These are phyloP conservation scores for Ficedula albicollis DNA, from an alignment of 2,797 vertebrate species.

Conservation along the genomic window DNA sequence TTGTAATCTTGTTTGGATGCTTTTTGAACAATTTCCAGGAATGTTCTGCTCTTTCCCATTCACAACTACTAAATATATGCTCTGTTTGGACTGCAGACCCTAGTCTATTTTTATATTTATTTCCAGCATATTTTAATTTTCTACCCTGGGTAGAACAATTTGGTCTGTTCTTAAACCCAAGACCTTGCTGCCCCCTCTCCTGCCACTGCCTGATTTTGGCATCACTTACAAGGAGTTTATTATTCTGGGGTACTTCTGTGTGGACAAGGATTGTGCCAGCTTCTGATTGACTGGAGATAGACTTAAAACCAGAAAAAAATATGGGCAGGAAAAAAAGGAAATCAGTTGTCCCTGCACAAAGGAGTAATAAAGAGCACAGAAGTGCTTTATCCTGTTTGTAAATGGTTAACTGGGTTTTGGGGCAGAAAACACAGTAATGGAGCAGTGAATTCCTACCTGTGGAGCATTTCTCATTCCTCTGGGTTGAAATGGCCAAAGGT, in stretches of 20 bases:
- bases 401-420: neutral
- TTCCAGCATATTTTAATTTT: conserved; percentile 21
- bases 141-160: neutral
- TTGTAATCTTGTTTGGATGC: conserved; percentile 8
- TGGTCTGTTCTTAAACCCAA: conserved; percentile 25
- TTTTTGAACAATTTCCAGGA: conserved; percentile 49
- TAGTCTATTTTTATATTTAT: conserved; percentile 47
- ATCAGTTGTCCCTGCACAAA: neutral
- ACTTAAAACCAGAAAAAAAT: neutral
- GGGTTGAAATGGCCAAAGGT: neutral
- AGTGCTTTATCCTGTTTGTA: neutral
- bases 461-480: neutral
- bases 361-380: neutral
- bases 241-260: neutral
- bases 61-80: conserved; percentile 57
- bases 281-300: neutral
- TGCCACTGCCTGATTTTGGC: neutral
- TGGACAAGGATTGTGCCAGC: neutral
- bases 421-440: neutral
- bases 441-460: neutral
- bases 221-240: neutral
- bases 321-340: neutral
- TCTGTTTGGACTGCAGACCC: conserved; percentile 18
- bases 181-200: neutral
- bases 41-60: conserved; percentile 55